phyloP scores from a whole-genome alignment of 2,888 invertebrate genomes.

The Cryptocephalus primarius region DNA sequence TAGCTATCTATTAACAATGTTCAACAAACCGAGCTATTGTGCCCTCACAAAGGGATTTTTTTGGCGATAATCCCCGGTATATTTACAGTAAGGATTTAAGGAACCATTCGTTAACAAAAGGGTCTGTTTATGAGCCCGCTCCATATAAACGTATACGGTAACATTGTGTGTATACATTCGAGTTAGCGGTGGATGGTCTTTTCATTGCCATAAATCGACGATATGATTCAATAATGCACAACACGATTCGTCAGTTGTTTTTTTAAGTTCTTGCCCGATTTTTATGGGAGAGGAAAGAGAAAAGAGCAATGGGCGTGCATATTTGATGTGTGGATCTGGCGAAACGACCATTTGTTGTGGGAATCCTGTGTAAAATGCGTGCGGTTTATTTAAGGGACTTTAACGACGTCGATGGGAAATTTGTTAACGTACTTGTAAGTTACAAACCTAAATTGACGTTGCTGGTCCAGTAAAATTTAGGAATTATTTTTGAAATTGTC shows the following conservation, averaged over 20 bases:
- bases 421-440: too few species aligned
- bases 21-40: conserved; percentile 26
- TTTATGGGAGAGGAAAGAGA: conserved; percentile 4
- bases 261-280: conserved; percentile 15
- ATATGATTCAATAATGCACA: conserved; percentile 16
- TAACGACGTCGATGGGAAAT: too few species aligned
- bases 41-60: conserved; percentile 17
- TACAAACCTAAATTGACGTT: too few species aligned
- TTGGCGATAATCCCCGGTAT: conserved; percentile 9
- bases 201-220: conserved; percentile 8
- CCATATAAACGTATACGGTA: neutral
- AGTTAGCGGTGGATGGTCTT: conserved; percentile 6
- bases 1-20: conserved; percentile 31
- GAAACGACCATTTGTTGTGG: too few species aligned
- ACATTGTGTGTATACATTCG: conserved; percentile 2
- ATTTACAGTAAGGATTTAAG: conserved; percentile 13
- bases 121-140: conserved; percentile 1
- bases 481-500: too few species aligned
- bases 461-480: too few species aligned
- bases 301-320: conserved; percentile 14
- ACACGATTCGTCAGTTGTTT: conserved; percentile 13
- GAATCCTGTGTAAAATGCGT: too few species aligned
- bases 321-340: conserved; percentile 5
- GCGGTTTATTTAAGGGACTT: too few species aligned
- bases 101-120: conserved; percentile 7